Evolutionary conservation across 2,797 vertebrate genomes (phyloP), one percentile per base, ranked within the genome.

Genomic region (Artibeus jamaicensis): DNA sequence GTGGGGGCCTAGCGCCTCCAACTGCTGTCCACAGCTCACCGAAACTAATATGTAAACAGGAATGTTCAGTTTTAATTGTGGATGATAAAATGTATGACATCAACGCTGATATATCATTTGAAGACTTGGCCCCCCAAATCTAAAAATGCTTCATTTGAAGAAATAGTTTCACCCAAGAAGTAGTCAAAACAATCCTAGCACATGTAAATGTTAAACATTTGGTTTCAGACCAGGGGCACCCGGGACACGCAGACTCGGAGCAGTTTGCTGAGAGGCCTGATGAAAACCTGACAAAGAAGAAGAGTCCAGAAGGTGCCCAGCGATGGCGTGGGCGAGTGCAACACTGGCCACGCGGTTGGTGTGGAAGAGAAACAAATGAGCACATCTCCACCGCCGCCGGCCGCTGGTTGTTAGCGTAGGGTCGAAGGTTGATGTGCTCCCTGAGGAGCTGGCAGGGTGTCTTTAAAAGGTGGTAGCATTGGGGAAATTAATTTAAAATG

Each of bases 71-170:
- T 76, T 95, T 68, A 82, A 73, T 79, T 83, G 62, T 5, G 65
- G n/a, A 81, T 86, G 29, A 21, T 57, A 73, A 92, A 77, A 74
- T 12, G 67, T 57, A 18, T 9, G 82, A 77, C 94, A 57, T 39
- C 34, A 82, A 86, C 39, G 44, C 9, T 26, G 3, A 74, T 44
- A 18, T 24, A 4, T 37, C n/a, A 65, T 74, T 94, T 78, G 39
- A 91, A 88, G 32, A 91, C 62, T 71, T 86, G n/a, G 3, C 22
- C 10, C 46, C 11, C 79, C 86, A 59, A 21, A n/a, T 86, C 46
- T 82, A 44, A 79, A 90, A 93, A 65, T 95, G 26, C 19, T 86
- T 77, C 5, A 70, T 94, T 85, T 82, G 86, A 90, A 48, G 76
- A 89, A 94, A 76, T 48, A 88, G 53, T 12, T 0, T n/a, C 16